Base-by-base conservation (phyloP, 2,888 invertebrate species). In the Chaetoderma sp. region DNA sequence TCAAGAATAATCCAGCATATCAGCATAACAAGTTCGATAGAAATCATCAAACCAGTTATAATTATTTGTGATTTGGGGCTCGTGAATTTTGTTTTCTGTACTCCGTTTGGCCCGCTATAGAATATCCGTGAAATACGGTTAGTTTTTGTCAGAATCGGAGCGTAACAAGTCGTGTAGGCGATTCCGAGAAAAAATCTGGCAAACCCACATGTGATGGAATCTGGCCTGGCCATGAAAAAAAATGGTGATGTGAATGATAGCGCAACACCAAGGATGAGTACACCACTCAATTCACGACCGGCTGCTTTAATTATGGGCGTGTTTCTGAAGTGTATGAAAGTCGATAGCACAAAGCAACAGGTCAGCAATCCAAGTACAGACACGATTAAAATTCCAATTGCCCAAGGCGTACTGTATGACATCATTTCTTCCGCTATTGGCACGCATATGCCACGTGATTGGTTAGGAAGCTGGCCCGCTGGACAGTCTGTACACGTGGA, bases 281-380 rank as follows among this genome's bases (percentile, higher is more conserved):
- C 79, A 49, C 87, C 88, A 58, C 88, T 89, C 10, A 90, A 80
- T 71, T 90, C 90, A 27, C 89, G 83, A 1, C 89, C 89, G 1
- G 89, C 88, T 0, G 90, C 90, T 73, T 89, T 89, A 69, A 90
- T 89, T 58, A 90, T 86, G 1, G 90, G 90, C 0, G 90, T 90
- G 36, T 88, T 86, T 55, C 86, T 84, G 79, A 88, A 88, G 16
- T 81, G 79, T 86, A 88, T 87, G 77, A 89, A 89, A 6, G 89
- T 86, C 8, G 86, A 76, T 1, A 84, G 86, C 5, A 89, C 88
- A 64, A 88, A 83, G 4, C 85, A 66, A 0, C 89, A 88, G 36
- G 87, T 71, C 5, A 89, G 65, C 16, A 89, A 86, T 21, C 89
- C 85, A 30, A 85, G 52, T 16, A 83, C 83, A 8, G 89, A 87